phyloP scores from a whole-genome alignment of 2,888 invertebrate genomes.

The Lasioglossum morio region DNA sequence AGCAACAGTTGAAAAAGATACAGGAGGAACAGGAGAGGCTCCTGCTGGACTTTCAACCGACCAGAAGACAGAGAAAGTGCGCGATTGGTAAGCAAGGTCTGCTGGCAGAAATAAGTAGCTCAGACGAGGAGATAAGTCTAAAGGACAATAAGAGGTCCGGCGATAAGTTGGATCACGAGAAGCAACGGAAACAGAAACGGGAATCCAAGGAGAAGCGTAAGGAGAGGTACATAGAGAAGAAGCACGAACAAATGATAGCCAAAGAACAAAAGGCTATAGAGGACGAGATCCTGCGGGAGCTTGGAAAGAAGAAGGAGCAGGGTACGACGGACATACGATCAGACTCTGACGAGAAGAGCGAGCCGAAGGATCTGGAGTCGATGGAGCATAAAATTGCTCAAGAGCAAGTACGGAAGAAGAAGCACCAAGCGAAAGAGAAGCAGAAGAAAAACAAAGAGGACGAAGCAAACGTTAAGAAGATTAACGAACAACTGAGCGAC shows the following conservation, averaged over 20 bases:
- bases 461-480: constrained; percentile 20
- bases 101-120: constrained; percentile 88
- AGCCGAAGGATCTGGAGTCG: constrained; percentile 31
- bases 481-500: constrained; percentile 40
- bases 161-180: constrained; percentile 75
- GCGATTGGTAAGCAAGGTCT: constrained; percentile 92
- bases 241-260: constrained; percentile 82
- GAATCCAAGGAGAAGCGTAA: constrained; percentile 82
- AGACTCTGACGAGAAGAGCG: background rate
- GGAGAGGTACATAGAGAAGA: constrained; percentile 82
- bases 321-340: constrained; percentile 11
- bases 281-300: constrained; percentile 81
- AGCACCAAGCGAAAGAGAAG: constrained; percentile 61
- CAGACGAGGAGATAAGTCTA: constrained; percentile 78
- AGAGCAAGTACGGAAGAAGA: constrained; percentile 55
- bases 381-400: constrained; percentile 47
- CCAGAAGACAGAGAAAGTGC: constrained; percentile 88
- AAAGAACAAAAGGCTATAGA: constrained; percentile 83
- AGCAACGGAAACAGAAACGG: constrained; percentile 73
- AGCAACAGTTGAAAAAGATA: constrained; percentile 77
- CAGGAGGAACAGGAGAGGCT: constrained; percentile 77
- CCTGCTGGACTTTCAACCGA: constrained; percentile 79
- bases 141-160: constrained; percentile 61
- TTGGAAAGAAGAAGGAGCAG: constrained; percentile 78
- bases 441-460: constrained; percentile 61